phyloP scores from a whole-genome alignment of 2,888 invertebrate species.

The Hypsopygia costalis region DNA sequence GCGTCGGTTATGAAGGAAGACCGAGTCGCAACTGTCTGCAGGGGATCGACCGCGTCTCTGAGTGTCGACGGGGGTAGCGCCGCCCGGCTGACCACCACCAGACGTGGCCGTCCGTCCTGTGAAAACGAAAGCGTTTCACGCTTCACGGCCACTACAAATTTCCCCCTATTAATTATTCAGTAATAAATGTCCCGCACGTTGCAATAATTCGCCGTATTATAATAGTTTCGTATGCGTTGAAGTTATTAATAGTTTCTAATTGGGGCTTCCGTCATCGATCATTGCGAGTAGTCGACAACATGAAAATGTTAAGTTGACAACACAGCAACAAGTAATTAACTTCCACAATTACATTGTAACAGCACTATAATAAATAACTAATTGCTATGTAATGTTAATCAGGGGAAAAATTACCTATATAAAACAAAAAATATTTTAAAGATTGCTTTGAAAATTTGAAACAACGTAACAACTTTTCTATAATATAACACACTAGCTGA shows the following conservation, averaged over 20 bases:
- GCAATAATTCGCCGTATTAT: slow-evolving; percentile 46
- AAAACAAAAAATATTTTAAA: no score
- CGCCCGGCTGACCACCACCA: slow-evolving; percentile 27
- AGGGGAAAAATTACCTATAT: no score
- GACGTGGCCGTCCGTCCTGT: slow-evolving; percentile 42
- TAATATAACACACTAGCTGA: no score
- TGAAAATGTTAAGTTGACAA: background rate
- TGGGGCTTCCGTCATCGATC: slow-evolving; percentile 47
- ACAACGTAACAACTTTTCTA: no score
- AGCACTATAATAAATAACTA: no score
- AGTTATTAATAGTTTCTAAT: slow-evolving; percentile 41
- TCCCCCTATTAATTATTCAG: slow-evolving; percentile 65
- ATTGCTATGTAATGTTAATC: no score
- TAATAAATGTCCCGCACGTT: slow-evolving; percentile 30
- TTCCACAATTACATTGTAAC: background rate
- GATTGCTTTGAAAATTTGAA: no score
- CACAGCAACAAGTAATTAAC: no score
- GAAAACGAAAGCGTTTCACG: slow-evolving; percentile 77
- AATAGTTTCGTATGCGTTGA: slow-evolving; percentile 25
- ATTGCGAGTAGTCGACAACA: background rate
- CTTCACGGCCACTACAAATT: slow-evolving; percentile 59
- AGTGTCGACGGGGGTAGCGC: slow-evolving; percentile 30
- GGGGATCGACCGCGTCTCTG: slow-evolving; percentile 24
- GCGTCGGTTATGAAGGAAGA: slow-evolving; percentile 54
- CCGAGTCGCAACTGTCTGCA: slow-evolving; percentile 57